Evolutionary conservation across 2,113 vertebrate species (phyloP).

Genomic region (Hyperoodon ampullatus): DNA sequence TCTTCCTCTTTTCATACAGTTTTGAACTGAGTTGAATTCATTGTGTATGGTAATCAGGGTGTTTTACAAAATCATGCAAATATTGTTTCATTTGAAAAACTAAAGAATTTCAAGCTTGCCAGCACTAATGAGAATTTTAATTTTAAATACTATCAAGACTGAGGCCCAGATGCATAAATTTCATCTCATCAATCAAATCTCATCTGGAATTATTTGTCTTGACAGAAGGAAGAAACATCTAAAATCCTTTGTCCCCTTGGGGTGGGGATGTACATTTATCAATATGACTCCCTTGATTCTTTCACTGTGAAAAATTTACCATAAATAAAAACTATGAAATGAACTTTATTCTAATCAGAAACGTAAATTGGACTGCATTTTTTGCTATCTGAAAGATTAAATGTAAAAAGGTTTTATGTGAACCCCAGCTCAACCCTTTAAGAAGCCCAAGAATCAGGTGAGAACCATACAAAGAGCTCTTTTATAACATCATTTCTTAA

Average conservation of each 20-base stretch:
- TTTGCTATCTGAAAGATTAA: neutral
- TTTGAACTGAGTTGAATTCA: neutral
- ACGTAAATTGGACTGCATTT: neutral
- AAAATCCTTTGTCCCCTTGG: neutral
- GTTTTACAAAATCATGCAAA: slow-evolving; percentile 46
- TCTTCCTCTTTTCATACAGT: neutral
- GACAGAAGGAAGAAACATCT: neutral
- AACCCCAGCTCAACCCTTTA: neutral
- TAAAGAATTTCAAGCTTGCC: neutral
- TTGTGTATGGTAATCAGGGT: neutral
- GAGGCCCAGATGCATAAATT: neutral
- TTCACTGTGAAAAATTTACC: neutral
- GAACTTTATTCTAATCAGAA: neutral
- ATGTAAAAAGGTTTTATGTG: neutral
- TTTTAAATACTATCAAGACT: neutral
- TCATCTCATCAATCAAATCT: neutral
- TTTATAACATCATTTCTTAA: neutral
- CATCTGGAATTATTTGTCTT: neutral
- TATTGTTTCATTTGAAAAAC: neutral
- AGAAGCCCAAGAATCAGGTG: neutral
- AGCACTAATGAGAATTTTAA: slow-evolving; percentile 23
- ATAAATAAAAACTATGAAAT: neutral
- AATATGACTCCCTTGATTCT: neutral
- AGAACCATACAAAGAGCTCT: neutral
- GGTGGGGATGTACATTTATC: neutral